Conservation (phyloP, 2,113 vertebrate species). For the Mus spicilegus region DNA sequence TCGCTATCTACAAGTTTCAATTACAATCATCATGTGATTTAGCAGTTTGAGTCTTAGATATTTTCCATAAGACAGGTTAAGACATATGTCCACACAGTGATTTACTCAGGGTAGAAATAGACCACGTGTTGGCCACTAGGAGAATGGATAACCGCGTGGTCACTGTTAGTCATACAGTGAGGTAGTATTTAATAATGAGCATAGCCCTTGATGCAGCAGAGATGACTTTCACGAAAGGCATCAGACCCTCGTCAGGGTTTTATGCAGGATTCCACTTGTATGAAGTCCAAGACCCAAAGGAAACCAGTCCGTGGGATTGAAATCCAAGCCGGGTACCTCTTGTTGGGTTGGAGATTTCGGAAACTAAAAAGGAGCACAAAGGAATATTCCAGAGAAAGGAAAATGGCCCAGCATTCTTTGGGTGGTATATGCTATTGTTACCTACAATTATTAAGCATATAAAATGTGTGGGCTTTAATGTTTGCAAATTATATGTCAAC, state of each 20-base stretch:
- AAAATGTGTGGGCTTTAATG: background rate
- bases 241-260: background rate
- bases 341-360: background rate
- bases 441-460: conserved; percentile 8
- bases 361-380: background rate
- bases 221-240: background rate
- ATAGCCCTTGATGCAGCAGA: background rate
- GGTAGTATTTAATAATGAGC: background rate
- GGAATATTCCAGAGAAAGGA: background rate
- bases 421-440: background rate
- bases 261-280: background rate
- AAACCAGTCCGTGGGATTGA: background rate
- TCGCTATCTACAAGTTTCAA: background rate
- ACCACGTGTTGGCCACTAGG: background rate
- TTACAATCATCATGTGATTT: background rate
- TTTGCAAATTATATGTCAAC: conserved; percentile 23
- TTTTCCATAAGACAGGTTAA: background rate
- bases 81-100: background rate
- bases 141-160: background rate
- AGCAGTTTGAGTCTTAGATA: background rate
- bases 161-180: background rate
- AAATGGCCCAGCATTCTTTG: conserved; percentile 13
- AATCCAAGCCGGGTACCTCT: background rate
- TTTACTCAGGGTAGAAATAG: background rate
- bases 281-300: too few species aligned